These are phyloP conservation scores for Delia radicum DNA, from an alignment of 1,140 invertebrate genomes.

Conservation along the genomic window DNA sequence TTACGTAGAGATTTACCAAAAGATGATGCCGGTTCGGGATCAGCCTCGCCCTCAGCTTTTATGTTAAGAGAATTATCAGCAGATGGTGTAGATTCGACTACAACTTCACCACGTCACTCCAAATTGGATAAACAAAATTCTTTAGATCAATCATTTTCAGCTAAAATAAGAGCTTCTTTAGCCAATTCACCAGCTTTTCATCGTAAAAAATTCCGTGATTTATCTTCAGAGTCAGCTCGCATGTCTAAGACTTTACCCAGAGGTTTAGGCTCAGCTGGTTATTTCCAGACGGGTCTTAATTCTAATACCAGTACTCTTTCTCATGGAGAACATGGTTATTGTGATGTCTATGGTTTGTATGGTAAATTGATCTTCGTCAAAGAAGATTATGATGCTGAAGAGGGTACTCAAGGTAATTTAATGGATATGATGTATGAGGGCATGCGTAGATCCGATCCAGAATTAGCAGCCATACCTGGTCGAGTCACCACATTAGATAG, in stretches of 20 bases:
- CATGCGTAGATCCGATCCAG: conserved; percentile 76
- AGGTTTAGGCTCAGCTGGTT: conserved; percentile 60
- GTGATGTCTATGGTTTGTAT: conserved; percentile 86
- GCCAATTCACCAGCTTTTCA: conserved; percentile 70
- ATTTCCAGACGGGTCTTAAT: conserved; percentile 57
- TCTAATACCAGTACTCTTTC: conserved; percentile 62
- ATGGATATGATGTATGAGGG: conserved; percentile 72
- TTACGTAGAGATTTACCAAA: conserved; percentile 43
- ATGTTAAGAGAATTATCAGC: conserved; percentile 25
- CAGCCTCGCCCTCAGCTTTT: conserved; percentile 24
- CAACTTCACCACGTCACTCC: conserved; percentile 54
- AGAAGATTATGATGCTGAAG: conserved; percentile 77
- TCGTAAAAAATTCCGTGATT: conserved; percentile 68
- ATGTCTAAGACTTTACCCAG: conserved; percentile 78
- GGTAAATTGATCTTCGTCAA: conserved; percentile 87
- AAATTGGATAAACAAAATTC: conserved; percentile 65
- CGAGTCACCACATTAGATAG: conserved; percentile 79
- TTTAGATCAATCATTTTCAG: conserved; percentile 62
- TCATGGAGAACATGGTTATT: conserved; percentile 65
- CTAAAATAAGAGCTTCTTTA: conserved; percentile 64
- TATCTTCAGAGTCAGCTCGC: conserved; percentile 60
- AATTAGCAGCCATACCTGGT: conserved; percentile 76
- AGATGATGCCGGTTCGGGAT: conserved; percentile 32
- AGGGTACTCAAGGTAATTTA: conserved; percentile 63
- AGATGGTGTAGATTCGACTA: conserved; percentile 35